These are phyloP conservation scores for Cheiracanthium punctorium DNA, from an alignment of 2,888 invertebrate genomes.

Conservation along the genomic window DNA sequence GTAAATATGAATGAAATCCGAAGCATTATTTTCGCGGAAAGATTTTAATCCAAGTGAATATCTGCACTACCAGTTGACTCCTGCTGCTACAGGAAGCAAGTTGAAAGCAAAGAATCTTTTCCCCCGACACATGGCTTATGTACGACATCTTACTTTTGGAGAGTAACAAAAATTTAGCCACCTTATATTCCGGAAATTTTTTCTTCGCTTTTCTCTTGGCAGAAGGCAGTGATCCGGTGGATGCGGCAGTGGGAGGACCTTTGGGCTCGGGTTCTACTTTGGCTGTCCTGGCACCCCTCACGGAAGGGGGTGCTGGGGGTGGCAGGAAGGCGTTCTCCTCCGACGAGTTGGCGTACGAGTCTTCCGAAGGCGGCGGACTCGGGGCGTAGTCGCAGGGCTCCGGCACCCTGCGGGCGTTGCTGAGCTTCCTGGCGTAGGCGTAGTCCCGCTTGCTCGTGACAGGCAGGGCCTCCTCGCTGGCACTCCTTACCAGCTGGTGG, in stretches of 20 bases:
- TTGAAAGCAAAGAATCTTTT: constrained; percentile 17
- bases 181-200: constrained; percentile 72
- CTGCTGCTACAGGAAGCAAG: too few relatives aligned
- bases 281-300: constrained; percentile 51
- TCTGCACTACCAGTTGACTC: too few relatives aligned
- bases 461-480: constrained; percentile 73
- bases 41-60: too few relatives aligned
- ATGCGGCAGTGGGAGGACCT: constrained; percentile 58
- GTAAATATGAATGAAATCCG: too few relatives aligned
- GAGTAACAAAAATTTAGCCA: constrained; percentile 14
- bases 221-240: constrained; percentile 64
- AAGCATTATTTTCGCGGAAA: too few relatives aligned
- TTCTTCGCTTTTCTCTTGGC: constrained; percentile 71
- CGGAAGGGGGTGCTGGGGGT: constrained; percentile 50
- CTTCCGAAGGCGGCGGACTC: constrained; percentile 72
- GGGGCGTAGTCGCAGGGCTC: constrained; percentile 72
- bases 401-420: constrained; percentile 67
- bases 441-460: constrained; percentile 72
- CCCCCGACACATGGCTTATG: constrained; percentile 36
- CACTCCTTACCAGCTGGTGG: constrained; percentile 72
- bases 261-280: constrained; percentile 53
- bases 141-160: constrained; percentile 5
- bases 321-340: constrained; percentile 70
- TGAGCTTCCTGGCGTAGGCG: constrained; percentile 70
- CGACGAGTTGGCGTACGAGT: constrained; percentile 69